A percentile compares a stretch with the other conserved stretches of the same genome.
phyloP scores from a whole-genome alignment of 2,113 vertebrate species.

The Morone saxatilis region DNA sequence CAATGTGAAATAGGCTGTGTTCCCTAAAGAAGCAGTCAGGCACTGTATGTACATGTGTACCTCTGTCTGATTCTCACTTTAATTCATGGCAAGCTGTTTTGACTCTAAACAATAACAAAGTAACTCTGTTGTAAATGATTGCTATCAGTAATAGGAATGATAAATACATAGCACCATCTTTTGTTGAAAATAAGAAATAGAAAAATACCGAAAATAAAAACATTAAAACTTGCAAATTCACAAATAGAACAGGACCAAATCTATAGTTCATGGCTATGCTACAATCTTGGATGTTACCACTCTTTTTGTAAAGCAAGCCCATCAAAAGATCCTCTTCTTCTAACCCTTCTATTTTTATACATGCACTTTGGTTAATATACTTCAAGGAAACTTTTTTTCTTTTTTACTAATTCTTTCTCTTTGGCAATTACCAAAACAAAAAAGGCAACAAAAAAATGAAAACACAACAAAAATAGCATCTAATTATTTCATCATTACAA shows the following conservation, averaged over 20 bases:
- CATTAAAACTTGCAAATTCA: slow-evolving; percentile 73
- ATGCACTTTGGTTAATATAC: slow-evolving; percentile 86
- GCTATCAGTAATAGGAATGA: slow-evolving; percentile 87
- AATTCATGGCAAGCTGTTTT: slow-evolving; percentile 59
- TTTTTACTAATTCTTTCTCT: slow-evolving; percentile 70
- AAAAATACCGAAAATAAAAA: slow-evolving; percentile 71
- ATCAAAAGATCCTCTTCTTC: slow-evolving; percentile 22
- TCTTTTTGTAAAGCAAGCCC: slow-evolving; percentile 71
- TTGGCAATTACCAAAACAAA: slow-evolving; percentile 77
- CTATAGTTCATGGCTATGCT: slow-evolving; percentile 61
- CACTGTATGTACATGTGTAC: slow-evolving; percentile 56
- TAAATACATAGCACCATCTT: slow-evolving; percentile 89
- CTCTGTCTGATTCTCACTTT: slow-evolving; percentile 60
- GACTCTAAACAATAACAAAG: slow-evolving; percentile 62
- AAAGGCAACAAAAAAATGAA: slow-evolving; percentile 41
- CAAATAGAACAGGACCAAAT: slow-evolving; percentile 76
- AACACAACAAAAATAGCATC: slow-evolving; percentile 70
- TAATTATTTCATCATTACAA: slow-evolving; percentile 82
- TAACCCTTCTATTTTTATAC: slow-evolving; percentile 74
- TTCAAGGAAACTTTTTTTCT: slow-evolving; percentile 59
- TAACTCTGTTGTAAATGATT: slow-evolving; percentile 71
- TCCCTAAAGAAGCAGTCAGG: slow-evolving; percentile 76
- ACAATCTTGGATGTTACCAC: slow-evolving; percentile 69
- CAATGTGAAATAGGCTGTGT: slow-evolving; percentile 62
- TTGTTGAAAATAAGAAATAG: slow-evolving; percentile 81